Conservation (phyloP, 2,797 vertebrate genomes). For the Emydoidea blandingii region DNA sequence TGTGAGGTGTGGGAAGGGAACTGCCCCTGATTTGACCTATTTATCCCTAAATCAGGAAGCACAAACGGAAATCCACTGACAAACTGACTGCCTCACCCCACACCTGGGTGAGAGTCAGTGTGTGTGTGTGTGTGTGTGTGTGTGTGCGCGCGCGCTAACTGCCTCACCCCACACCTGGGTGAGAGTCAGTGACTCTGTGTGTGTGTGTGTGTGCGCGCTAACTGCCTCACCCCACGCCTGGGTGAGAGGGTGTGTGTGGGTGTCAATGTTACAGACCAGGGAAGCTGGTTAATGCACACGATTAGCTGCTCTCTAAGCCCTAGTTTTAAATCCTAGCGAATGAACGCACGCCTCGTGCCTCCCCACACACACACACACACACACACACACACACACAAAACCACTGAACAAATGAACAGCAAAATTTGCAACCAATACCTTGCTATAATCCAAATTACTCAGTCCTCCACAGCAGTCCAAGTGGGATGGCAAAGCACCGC, state of each 20-base stretch:
- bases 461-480: slow-evolving; percentile 73
- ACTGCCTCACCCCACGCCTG: neutral
- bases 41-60: neutral
- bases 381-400: neutral
- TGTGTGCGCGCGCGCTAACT: neutral
- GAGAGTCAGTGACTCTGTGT: no score
- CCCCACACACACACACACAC: neutral
- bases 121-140: no score
- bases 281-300: no score
- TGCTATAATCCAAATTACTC: slow-evolving; percentile 71
- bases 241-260: no score
- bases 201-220: no score
- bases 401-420: neutral
- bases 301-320: no score
- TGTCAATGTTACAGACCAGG: no score
- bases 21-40: neutral
- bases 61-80: neutral
- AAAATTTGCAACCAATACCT: slow-evolving; percentile 59
- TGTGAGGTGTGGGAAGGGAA: neutral
- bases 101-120: no score
- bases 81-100: neutral
- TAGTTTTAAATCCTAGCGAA: neutral
- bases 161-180: neutral
- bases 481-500: no score
- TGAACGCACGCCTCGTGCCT: neutral